Percentiles rank a stretch among this genome's conserved stretches.
Conservation (phyloP, 2,113 vertebrate species). For the Apodemus speciosus region DNA sequence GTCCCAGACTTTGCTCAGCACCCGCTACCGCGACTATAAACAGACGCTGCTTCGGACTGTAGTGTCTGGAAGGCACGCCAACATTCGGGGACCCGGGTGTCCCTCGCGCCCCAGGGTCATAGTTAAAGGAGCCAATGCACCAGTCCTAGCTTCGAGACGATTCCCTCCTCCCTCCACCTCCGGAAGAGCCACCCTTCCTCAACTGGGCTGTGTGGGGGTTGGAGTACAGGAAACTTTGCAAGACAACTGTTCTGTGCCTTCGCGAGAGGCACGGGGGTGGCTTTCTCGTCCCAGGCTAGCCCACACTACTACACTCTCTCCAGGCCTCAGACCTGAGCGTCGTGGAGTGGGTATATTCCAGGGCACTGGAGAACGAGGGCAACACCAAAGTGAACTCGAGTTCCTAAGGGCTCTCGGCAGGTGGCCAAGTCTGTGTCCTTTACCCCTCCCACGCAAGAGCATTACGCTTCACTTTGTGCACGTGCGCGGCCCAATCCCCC, state of each 20-base stretch:
- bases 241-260: conserved; percentile 24
- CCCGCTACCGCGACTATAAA: conserved; percentile 28
- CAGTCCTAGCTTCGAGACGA: conserved; percentile 17
- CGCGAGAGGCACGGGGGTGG: conserved; percentile 23
- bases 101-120: neutral
- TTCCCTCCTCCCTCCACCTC: conserved; percentile 43
- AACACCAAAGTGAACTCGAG: conserved; percentile 6
- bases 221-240: conserved; percentile 52
- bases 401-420: conserved; percentile 48
- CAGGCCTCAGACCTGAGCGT: neutral
- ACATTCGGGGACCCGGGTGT: neutral
- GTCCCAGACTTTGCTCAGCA: conserved; percentile 51
- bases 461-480: conserved; percentile 42
- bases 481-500: neutral
- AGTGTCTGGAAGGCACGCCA: conserved; percentile 25
- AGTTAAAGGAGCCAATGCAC: neutral
- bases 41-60: conserved; percentile 31
- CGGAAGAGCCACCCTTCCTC: conserved; percentile 55
- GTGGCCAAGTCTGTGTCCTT: conserved; percentile 65
- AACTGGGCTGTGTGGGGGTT: neutral
- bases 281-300: conserved; percentile 24
- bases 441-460: conserved; percentile 52
- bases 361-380: neutral
- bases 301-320: neutral
- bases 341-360: neutral